Evolutionary conservation across 1,140 invertebrate species (phyloP), one percentile per base, ranked within the genome.

Genomic region (Parapsyche elsis): DNA sequence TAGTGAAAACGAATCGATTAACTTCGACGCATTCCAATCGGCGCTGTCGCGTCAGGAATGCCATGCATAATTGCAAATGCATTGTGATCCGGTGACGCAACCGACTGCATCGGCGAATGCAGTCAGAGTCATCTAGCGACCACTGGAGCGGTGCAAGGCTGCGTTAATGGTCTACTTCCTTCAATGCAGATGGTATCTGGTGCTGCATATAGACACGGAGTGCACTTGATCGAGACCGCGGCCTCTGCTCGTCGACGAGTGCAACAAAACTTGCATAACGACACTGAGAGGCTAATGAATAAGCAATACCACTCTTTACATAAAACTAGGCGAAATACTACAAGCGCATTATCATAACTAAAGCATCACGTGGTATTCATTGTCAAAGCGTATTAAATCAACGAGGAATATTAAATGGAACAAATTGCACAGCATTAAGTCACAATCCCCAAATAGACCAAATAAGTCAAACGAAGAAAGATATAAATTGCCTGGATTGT

Each of bases 191-290:
- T 67, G 64, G 9, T 67, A 67, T 67, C 64, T 67, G 23, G 5
- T 67, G 64, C 16, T 12, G 64, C 9, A 23, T 67, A 7, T 67
- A 23, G 19, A 67, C 24, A 9, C 14, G 21, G 24, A 45, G 71
- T 73, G 71, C 71, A 73, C 71, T 73, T 73, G 71, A 73, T 46
- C 71, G 71, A 73, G 71, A 73, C 71, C 71, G 71, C 9, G 71
- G 71, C 71, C 71, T 46, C 46, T 38, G 71, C 38, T 16, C 12
- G 16, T 10, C 2, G 16, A 5, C 49, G 49, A 61, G 19, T 61
- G 24, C 64, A 67, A 30, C 64, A n/a, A 67, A 24, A 9, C 64
- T 67, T 67, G 24, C 64, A 26, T 67, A 67, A 67, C 16, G 1
- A 12, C 45, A 7, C 12, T 46, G n/a, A n/a, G n/a, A n/a, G n/a